phyloP scores from a whole-genome alignment of 2,888 invertebrate species.

The Atethmia centrago region DNA sequence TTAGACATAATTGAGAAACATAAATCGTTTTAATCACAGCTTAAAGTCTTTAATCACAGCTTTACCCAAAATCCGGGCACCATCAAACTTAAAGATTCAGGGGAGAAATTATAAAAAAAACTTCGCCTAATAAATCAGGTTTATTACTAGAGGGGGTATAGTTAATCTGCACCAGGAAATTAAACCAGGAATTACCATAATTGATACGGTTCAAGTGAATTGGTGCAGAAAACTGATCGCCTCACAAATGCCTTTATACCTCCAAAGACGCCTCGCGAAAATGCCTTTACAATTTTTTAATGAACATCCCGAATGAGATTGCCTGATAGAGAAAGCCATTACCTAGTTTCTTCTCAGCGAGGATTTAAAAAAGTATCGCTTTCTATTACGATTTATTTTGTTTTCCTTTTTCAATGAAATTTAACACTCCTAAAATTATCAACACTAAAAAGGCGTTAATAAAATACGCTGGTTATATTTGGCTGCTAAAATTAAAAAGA shows the following conservation, averaged over 20 bases:
- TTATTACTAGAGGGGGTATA: slow-evolving; percentile 84
- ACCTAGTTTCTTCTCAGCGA: slow-evolving; percentile 41
- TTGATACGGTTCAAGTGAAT: slow-evolving; percentile 88
- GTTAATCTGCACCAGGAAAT: slow-evolving; percentile 89
- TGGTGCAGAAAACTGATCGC: slow-evolving; percentile 87
- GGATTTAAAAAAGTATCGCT: slow-evolving; percentile 59
- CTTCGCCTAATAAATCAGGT: slow-evolving; percentile 85
- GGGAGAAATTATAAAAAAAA: slow-evolving; percentile 79
- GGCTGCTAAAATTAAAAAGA: slow-evolving; percentile 55
- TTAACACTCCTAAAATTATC: slow-evolving; percentile 57
- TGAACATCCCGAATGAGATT: slow-evolving; percentile 77
- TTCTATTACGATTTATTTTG: slow-evolving; percentile 33
- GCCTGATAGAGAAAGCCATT: slow-evolving; percentile 73
- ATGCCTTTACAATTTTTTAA: slow-evolving; percentile 75
- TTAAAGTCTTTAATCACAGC: slow-evolving; percentile 53
- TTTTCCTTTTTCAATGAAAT: slow-evolving; percentile 56
- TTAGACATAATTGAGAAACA: slow-evolving; percentile 36
- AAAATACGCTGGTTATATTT: slow-evolving; percentile 57
- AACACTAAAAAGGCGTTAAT: slow-evolving; percentile 51
- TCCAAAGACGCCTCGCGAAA: slow-evolving; percentile 72
- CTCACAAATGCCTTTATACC: slow-evolving; percentile 71
- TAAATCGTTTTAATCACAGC: slow-evolving; percentile 53
- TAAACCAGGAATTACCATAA: slow-evolving; percentile 89
- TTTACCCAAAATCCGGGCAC: slow-evolving; percentile 49
- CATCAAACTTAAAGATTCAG: slow-evolving; percentile 49